These are phyloP conservation scores for Tragelaphus strepsiceros DNA, from an alignment of 2,113 vertebrate genomes.

Conservation along the genomic window DNA sequence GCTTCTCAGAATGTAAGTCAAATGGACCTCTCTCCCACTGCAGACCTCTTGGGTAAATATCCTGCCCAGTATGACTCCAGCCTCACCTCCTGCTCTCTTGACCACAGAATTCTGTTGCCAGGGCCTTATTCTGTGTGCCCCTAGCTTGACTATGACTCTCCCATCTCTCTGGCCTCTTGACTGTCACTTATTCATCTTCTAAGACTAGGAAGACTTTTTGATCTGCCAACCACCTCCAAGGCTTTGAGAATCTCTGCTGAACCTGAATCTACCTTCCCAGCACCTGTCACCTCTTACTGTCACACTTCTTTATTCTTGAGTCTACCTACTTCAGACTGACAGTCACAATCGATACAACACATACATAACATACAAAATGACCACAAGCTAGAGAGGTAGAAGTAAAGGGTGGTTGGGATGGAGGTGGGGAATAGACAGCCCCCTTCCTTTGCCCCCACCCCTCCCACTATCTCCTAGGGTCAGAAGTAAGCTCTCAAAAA, in stretches of 20 bases:
- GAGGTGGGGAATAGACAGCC: background rate
- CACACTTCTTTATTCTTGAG: background rate
- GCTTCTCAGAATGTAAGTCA: background rate
- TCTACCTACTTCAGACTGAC: background rate
- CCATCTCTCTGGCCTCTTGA: background rate
- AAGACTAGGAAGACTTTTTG: background rate
- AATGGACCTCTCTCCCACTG: background rate
- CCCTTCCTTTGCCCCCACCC: background rate
- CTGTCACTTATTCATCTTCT: background rate
- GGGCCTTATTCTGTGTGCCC: background rate
- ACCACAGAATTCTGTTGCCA: background rate
- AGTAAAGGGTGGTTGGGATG: background rate
- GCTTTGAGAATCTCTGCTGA: background rate
- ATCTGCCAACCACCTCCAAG: background rate
- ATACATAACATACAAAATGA: background rate
- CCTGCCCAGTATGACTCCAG: background rate
- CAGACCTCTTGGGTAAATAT: background rate
- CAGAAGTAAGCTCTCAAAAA: background rate
- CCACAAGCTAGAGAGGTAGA: background rate
- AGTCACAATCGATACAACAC: background rate
- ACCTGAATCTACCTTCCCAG: background rate
- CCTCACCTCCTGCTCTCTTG: background rate
- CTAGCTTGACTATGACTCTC: background rate
- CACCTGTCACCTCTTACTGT: background rate
- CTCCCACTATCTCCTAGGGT: background rate